Conservation (phyloP, 2,113 vertebrate genomes). For the Rhadina sibilatrix region DNA sequence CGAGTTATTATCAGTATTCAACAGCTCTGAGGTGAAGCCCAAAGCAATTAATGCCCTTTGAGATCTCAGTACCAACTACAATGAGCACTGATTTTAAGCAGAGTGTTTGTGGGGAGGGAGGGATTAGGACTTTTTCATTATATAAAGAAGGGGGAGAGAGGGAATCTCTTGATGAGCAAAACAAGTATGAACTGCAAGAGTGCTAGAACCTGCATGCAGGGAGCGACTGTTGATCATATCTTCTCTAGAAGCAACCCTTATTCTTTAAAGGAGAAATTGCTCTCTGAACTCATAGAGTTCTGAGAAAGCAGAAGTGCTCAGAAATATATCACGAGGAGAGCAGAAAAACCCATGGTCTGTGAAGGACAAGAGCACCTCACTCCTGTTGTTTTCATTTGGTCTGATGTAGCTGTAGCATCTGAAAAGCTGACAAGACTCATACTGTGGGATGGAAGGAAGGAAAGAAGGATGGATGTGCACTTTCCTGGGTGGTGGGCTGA, state of each 20-base stretch:
- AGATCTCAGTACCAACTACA: background rate
- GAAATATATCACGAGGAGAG: background rate
- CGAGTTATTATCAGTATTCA: constrained; percentile 62
- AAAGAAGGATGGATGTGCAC: background rate
- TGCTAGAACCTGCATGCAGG: background rate
- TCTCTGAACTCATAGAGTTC: background rate
- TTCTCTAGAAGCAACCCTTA: background rate
- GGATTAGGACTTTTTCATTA: background rate
- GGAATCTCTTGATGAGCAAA: background rate
- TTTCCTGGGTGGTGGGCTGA: background rate
- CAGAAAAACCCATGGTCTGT: rapidly evolving
- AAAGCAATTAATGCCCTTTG: constrained; percentile 30
- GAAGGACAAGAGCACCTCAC: background rate
- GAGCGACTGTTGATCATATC: background rate
- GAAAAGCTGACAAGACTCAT: background rate
- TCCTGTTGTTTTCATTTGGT: background rate
- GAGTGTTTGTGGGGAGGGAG: background rate
- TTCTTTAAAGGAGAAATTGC: background rate
- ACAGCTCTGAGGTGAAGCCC: constrained; percentile 25
- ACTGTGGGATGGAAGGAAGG: background rate
- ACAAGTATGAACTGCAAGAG: background rate
- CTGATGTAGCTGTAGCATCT: background rate
- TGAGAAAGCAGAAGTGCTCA: background rate
- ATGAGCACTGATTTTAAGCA: constrained; percentile 4
- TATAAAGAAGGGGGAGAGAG: background rate